phyloP scores from a whole-genome alignment of 2,888 invertebrate genomes.

The Atrina japonica region DNA sequence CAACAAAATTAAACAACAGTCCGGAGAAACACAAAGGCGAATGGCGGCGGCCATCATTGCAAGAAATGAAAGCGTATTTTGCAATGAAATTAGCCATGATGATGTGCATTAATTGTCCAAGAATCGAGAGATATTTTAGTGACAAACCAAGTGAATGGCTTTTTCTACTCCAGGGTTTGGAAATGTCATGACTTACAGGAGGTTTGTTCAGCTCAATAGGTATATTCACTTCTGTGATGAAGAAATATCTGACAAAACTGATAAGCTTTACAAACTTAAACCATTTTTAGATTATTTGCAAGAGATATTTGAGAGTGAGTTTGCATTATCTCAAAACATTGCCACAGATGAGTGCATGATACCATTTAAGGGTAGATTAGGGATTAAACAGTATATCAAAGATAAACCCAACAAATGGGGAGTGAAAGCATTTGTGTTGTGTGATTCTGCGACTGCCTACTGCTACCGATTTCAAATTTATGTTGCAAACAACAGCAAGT shows the following conservation, averaged over 20 bases:
- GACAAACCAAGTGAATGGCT: constrained; percentile 6
- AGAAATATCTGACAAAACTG: not conserved
- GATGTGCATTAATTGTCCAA: too few species aligned
- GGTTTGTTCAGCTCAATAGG: constrained; percentile 20
- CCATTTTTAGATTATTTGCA: not conserved
- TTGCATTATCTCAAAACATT: not conserved
- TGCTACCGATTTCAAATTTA: constrained; percentile 25
- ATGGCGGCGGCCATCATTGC: not conserved
- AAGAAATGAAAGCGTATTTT: constrained; percentile 15
- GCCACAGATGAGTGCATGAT: constrained; percentile 16
- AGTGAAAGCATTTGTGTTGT: constrained; percentile 5
- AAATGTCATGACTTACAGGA: constrained; percentile 14
- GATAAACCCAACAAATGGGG: constrained; percentile 24
- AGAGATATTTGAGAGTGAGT: constrained; percentile 6
- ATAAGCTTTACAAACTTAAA: constrained; percentile 23
- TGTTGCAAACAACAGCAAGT: not conserved
- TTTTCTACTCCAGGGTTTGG: constrained; percentile 10
- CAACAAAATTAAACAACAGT: not conserved
- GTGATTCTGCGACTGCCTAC: not conserved
- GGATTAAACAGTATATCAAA: constrained; percentile 8
- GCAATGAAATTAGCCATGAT: constrained; percentile 20
- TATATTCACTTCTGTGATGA: constrained; percentile 32
- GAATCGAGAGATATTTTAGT: constrained; percentile 25
- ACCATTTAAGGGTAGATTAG: constrained; percentile 12
- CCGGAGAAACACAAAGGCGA: constrained; percentile 10